A percentile compares a stretch with the other conserved stretches of the same genome.
phyloP scores from a whole-genome alignment of 2,888 invertebrate species.

The Dascillus cervinus region DNA sequence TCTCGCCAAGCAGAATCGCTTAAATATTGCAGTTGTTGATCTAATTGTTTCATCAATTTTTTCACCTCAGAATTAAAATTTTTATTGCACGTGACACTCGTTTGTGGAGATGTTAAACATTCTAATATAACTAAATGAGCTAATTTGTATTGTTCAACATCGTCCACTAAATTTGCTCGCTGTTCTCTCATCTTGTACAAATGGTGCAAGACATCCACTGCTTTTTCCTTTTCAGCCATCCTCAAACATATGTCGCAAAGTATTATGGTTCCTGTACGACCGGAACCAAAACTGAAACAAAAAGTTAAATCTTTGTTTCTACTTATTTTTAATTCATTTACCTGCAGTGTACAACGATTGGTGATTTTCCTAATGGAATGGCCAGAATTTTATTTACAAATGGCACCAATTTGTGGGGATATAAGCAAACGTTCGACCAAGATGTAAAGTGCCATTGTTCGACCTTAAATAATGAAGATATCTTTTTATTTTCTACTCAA shows the following conservation, averaged over 20 bases:
- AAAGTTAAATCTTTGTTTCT: neutral
- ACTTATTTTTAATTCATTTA: conserved; percentile 2
- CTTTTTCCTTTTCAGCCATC: conserved; percentile 40
- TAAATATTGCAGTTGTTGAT: conserved; percentile 33
- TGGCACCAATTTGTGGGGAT: conserved; percentile 16
- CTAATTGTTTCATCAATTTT: conserved; percentile 25
- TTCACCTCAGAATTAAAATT: conserved; percentile 26
- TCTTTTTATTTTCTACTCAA: neutral
- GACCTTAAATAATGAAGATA: conserved; percentile 29
- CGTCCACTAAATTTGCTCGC: conserved; percentile 40
- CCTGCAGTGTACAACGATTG: conserved; percentile 48
- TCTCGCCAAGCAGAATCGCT: conserved; percentile 40
- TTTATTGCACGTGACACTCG: conserved; percentile 35
- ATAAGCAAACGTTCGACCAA: conserved; percentile 47
- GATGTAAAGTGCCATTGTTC: conserved; percentile 45
- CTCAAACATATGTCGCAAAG: conserved; percentile 50
- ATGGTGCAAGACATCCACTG: conserved; percentile 30
- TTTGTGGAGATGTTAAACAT: conserved; percentile 36
- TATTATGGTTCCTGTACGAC: conserved; percentile 54
- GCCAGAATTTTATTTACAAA: conserved; percentile 32
- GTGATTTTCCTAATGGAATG: conserved; percentile 29
- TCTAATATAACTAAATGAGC: conserved; percentile 43
- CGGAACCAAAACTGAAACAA: conserved; percentile 55
- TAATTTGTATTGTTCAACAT: conserved; percentile 42
- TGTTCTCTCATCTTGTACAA: conserved; percentile 33